Conservation (phyloP, 2,113 vertebrate species). For the Zingel zingel region DNA sequence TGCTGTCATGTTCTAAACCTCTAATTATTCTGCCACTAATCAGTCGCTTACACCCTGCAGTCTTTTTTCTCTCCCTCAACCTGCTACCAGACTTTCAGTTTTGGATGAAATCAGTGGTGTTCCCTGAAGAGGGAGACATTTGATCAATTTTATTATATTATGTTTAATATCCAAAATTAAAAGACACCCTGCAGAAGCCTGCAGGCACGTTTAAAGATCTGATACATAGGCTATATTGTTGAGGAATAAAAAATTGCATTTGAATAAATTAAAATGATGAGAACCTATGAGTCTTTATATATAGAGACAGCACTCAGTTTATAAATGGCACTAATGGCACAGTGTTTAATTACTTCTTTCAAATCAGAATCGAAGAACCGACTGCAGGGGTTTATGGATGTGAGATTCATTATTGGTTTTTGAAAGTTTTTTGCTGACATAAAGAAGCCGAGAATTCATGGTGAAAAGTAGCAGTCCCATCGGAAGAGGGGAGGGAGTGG, state of each 20-base stretch:
- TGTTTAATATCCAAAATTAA: neutral
- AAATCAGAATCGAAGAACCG: neutral
- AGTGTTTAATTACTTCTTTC: neutral
- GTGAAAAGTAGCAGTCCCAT: constrained; percentile 12
- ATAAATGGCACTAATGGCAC: no score
- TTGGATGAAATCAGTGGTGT: neutral
- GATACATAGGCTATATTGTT: neutral
- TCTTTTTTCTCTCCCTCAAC: neutral
- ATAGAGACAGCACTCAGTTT: neutral
- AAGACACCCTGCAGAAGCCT: neutral
- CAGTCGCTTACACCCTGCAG: neutral
- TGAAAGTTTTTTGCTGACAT: neutral
- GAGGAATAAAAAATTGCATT: neutral
- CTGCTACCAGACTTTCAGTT: neutral
- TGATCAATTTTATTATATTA: neutral
- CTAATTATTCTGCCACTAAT: neutral
- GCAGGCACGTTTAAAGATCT: neutral
- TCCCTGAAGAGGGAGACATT: constrained; percentile 74
- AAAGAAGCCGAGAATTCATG: neutral
- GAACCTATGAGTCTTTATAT: neutral
- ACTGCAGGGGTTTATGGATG: neutral
- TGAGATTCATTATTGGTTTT: neutral
- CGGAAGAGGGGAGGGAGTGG: constrained; percentile 22
- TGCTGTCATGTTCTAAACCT: neutral
- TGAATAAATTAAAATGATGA: neutral